Percentiles rank a stretch among this genome's conserved stretches.
These are phyloP conservation scores for Drosophila peninsularis DNA, from an alignment of 2,888 invertebrate genomes.

Conservation along the genomic window DNA sequence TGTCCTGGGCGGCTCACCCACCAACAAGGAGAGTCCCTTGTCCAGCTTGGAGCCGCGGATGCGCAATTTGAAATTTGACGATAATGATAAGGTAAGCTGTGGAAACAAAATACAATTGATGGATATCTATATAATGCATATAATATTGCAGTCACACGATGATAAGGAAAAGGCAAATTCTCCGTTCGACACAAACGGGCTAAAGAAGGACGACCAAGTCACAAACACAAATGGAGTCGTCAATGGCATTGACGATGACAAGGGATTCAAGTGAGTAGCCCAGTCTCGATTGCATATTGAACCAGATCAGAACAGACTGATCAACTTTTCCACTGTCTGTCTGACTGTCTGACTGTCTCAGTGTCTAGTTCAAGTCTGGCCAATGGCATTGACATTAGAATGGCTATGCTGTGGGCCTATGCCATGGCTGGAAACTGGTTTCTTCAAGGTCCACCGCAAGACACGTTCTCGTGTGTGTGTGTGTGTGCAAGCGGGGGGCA, in stretches of 20 bases:
- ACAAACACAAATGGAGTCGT: slow-evolving; percentile 87
- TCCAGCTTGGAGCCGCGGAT: slow-evolving; percentile 88
- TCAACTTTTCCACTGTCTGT: slow-evolving; percentile 24
- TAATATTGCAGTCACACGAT: slow-evolving; percentile 82
- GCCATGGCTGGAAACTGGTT: slow-evolving; percentile 80
- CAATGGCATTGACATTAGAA: slow-evolving; percentile 85
- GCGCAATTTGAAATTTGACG: slow-evolving; percentile 87
- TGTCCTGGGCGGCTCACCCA: slow-evolving; percentile 96
- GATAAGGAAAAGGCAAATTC: slow-evolving; percentile 87
- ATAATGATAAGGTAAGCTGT: slow-evolving; percentile 84
- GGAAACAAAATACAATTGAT: not conserved
- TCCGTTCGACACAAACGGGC: slow-evolving; percentile 85
- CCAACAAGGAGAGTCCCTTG: slow-evolving; percentile 88
- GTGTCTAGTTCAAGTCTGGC: slow-evolving; percentile 58
- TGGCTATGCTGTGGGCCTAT: slow-evolving; percentile 36
- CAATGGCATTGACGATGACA: slow-evolving; percentile 93
- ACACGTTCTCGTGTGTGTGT: slow-evolving; percentile 52
- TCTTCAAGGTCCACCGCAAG: slow-evolving; percentile 82
- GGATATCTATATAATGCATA: not conserved
- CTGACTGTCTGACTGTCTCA: slow-evolving; percentile 4
- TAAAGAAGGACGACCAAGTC: slow-evolving; percentile 86
- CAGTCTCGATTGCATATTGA: not conserved
- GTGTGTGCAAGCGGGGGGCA: no score
- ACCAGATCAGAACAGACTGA: slow-evolving; percentile 21
- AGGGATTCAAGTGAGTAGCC: slow-evolving; percentile 93